Base-by-base conservation (phyloP, 2,113 vertebrate species). In the Irena cyanogastra region DNA sequence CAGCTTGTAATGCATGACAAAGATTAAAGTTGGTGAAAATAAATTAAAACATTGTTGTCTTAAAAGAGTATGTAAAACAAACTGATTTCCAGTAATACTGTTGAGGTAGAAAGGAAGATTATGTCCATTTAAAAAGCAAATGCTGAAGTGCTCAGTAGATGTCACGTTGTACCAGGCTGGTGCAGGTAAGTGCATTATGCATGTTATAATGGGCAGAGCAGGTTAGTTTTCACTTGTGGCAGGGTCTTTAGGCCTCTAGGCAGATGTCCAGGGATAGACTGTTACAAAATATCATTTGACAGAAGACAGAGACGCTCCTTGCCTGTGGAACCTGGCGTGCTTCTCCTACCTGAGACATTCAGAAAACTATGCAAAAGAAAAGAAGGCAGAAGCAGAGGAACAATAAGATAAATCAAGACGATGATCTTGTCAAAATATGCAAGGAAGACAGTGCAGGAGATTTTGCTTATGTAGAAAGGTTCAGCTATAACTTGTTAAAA, bases 121-220 rank as follows among this genome's bases (percentile, higher is more conserved):
- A 2, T 45, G 7, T 79, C 14, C 16, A 15, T 50, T 63, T 69
- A 64, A 44, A 85, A 82, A 54, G 28, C 28, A 45, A 70, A 87
- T 87, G 8, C 15, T 59, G 56, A 78, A 59, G 30, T 19, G 6
- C 30, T 75, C 33, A 50, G 47, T n/a, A 68, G 56, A 26, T 70
- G 42, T 45, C 19, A 3, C 27, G 24, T 47, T 0, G 1, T 47
- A 8, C 24, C 1, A 7, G 15, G 7, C 1, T 84, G 37, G 21
- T 37, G 50, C 12, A 78, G 64, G 15, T 61, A 28, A 7, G 11
- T n/a, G 17, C 41, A 53, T 70, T 53, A 19, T 13, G 7, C 1
- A 0, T 31, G 8, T 28, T 66, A 12, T 9, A 87, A 81, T 35
- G n/a, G 41, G 20, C 64, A 72, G 35, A 89, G 11, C 26, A 63